Evolutionary conservation across 1,140 invertebrate species (phyloP).

Genomic region (Trypoxylus dichotomus): DNA sequence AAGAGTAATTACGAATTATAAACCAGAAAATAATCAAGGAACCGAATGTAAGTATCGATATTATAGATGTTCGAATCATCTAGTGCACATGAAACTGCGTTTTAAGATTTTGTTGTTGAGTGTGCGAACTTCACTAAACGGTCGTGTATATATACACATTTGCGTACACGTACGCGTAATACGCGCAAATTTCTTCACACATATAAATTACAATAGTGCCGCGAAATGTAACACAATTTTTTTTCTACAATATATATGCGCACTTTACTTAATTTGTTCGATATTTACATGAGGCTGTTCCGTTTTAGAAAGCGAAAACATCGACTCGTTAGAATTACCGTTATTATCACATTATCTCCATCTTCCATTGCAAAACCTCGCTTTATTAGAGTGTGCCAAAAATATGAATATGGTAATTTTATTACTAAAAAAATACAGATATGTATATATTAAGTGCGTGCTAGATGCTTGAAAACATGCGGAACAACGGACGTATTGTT

Average conservation of each 20-base stretch:
- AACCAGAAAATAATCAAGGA: no score
- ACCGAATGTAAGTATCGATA: no score
- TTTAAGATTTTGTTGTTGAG: no score
- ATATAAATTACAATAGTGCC: neutral
- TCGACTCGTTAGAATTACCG: neutral
- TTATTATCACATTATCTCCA: constrained; percentile 11
- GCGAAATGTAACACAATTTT: neutral
- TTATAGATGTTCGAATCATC: no score
- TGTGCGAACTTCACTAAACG: no score
- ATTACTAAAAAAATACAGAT: no score
- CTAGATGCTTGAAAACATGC: no score
- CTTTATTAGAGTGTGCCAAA: neutral
- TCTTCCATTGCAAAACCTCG: neutral
- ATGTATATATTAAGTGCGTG: no score
- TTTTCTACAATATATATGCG: neutral
- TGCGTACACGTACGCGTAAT: neutral
- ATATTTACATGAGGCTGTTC: neutral
- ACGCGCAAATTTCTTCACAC: neutral
- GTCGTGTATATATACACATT: neutral
- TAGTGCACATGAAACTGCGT: no score
- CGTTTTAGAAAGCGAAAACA: constrained; percentile 19
- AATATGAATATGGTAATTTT: neutral
- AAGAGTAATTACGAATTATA: no score
- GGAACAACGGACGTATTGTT: no score
- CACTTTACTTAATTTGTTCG: neutral